Evolutionary conservation across 2,113 vertebrate genomes (phyloP).

Genomic region (Montifringilla adamsi): DNA sequence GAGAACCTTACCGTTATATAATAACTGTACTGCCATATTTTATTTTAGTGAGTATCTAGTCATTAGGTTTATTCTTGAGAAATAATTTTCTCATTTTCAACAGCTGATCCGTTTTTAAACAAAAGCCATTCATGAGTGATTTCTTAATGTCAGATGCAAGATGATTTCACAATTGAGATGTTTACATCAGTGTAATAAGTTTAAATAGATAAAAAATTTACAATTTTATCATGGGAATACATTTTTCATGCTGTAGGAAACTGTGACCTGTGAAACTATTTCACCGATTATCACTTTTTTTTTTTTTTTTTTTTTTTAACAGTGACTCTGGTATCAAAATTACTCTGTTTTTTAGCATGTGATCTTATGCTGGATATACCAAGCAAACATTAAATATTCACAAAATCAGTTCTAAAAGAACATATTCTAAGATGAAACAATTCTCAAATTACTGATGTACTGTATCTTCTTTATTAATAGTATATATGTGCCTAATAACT

Average conservation of each 20-base stretch:
- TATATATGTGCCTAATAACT: not conserved
- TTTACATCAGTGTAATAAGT: not conserved
- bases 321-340: not conserved
- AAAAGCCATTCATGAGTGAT: not conserved
- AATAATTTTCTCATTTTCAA: not conserved
- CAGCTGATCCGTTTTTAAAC: not conserved
- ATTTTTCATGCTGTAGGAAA: not conserved
- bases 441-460: not conserved
- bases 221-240: not conserved
- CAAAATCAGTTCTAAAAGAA: not conserved
- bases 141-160: not conserved
- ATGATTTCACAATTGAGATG: not conserved
- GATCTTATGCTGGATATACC: not conserved
- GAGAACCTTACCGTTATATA: not conserved
- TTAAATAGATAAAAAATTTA: not conserved
- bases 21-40: not conserved
- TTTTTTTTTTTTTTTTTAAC: not conserved
- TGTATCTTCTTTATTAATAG: not conserved
- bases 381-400: not conserved
- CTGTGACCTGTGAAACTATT: not conserved
- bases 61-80: not conserved
- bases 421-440: not conserved
- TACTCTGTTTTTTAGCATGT: not conserved
- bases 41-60: not conserved
- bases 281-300: not conserved